Evolutionary conservation across 2,113 vertebrate genomes (phyloP).

Genomic region (Thalassarche chlororhynchos): DNA sequence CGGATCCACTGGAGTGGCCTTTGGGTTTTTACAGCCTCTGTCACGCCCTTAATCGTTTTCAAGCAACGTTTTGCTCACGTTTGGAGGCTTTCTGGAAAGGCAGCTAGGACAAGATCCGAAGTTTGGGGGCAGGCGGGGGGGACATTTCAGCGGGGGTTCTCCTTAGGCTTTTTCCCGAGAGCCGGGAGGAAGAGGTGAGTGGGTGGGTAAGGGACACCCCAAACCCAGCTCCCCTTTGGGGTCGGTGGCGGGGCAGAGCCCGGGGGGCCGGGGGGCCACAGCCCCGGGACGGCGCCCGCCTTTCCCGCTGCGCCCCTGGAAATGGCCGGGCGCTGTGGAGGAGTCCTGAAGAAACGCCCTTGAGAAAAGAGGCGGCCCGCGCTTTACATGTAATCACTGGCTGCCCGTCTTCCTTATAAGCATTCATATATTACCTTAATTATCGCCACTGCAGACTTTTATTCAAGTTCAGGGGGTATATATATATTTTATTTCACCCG

Average conservation of each 20-base stretch:
- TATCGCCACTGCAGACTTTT: not conserved
- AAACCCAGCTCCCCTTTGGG: not conserved
- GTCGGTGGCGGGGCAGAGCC: rapidly evolving
- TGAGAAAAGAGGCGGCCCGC: rapidly evolving
- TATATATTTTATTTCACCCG: not conserved
- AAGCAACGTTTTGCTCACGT: not conserved
- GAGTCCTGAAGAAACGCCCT: not conserved
- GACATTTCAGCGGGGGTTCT: not conserved
- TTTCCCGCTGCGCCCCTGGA: not conserved
- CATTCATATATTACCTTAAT: not conserved
- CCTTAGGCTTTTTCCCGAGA: not conserved
- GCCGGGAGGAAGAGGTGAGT: not conserved
- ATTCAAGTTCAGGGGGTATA: not conserved
- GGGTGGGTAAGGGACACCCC: not conserved
- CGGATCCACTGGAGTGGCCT: not conserved
- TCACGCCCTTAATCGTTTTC: not conserved
- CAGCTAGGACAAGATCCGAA: not conserved
- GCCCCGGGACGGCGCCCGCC: not conserved
- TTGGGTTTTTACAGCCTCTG: not conserved
- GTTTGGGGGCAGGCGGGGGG: no score
- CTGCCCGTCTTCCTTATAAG: not conserved
- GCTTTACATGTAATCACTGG: not conserved
- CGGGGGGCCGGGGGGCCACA: rapidly evolving
- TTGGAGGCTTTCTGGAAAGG: not conserved
- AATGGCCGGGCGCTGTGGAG: not conserved